Conservation (phyloP, 2,888 invertebrate genomes). For the Macrophya annulata region DNA sequence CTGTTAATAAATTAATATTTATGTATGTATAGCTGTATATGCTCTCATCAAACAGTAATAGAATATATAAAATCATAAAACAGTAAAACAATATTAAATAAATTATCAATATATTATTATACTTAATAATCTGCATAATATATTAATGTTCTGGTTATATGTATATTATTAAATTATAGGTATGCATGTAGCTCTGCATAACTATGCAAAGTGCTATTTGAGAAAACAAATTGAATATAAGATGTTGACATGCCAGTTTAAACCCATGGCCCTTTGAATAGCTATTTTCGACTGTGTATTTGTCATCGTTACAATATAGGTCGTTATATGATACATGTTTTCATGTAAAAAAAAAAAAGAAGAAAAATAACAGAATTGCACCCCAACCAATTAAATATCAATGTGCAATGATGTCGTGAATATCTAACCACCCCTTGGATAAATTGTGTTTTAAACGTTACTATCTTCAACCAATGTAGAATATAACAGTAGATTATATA, state of each 20-base stretch:
- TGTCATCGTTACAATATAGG: conserved; percentile 57
- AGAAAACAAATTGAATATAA: conserved; percentile 22
- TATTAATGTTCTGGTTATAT: conserved; percentile 77
- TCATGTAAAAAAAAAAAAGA: conserved; percentile 59
- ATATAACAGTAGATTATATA: conserved; percentile 75
- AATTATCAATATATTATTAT: conserved; percentile 78
- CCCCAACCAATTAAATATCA: conserved; percentile 76
- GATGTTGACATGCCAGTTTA: conserved; percentile 71
- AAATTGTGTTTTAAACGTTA: conserved; percentile 61
- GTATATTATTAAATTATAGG: conserved; percentile 71
- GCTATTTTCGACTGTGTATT: conserved; percentile 64
- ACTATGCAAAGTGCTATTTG: conserved; percentile 75
- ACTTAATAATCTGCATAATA: conserved; percentile 77
- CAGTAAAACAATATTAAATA: conserved; percentile 79
- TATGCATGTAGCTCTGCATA: conserved; percentile 58
- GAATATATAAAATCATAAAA: conserved; percentile 79
- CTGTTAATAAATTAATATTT: conserved; percentile 62
- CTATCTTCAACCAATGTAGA: conserved; percentile 64
- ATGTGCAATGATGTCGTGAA: conserved; percentile 73
- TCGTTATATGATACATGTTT: conserved; percentile 58
- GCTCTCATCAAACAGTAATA: conserved; percentile 74
- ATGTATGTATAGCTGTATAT: conserved; percentile 55
- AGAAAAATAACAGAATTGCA: conserved; percentile 73
- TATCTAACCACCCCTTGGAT: conserved; percentile 73
- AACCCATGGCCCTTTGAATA: conserved; percentile 78